Evolutionary conservation across 2,113 vertebrate genomes (phyloP).

Genomic region (Ciconia maguari): DNA sequence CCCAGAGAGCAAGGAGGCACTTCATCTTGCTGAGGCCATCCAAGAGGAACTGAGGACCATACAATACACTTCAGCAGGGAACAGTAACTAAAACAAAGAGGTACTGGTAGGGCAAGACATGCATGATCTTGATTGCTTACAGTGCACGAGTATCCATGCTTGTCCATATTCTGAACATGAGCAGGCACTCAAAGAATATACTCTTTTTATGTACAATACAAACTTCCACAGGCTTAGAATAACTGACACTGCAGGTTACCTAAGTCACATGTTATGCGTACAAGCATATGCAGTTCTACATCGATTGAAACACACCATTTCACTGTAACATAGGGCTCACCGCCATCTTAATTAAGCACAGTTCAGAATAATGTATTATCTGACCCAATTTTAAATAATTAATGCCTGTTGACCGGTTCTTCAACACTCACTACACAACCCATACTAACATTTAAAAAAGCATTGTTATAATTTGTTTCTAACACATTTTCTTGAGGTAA

Average conservation of each 20-base stretch:
- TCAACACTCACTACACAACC: background rate
- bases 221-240: background rate
- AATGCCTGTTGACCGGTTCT: background rate
- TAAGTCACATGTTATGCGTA: accelerated
- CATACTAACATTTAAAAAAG: background rate
- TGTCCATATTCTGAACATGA: background rate
- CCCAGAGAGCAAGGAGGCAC: background rate
- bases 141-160: background rate
- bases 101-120: background rate
- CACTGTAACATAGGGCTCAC: background rate
- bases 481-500: background rate
- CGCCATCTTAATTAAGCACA: background rate
- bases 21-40: background rate
- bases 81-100: background rate
- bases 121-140: background rate
- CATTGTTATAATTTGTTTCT: background rate
- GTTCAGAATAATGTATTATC: background rate
- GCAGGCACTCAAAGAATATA: background rate
- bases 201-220: background rate
- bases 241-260: background rate
- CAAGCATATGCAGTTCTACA: background rate
- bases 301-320: background rate
- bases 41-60: background rate
- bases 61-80: background rate
- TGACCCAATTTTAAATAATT: background rate